A percentile compares a stretch with the other conserved stretches of the same genome.
These are phyloP conservation scores for Cyprinodon brontotheroides DNA, from an alignment of 2,113 vertebrate genomes.

Conservation along the genomic window DNA sequence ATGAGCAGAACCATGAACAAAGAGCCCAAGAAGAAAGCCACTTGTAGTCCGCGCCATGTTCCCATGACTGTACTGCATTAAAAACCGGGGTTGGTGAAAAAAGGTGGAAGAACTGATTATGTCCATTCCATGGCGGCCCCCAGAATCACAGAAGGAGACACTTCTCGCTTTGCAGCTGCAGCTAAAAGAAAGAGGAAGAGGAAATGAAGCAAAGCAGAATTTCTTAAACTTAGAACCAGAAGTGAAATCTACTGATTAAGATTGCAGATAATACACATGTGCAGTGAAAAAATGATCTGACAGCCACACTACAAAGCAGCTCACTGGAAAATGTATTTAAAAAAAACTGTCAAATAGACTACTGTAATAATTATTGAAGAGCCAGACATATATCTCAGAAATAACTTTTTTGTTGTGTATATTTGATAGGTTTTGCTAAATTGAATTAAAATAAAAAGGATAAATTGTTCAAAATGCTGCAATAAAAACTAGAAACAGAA, in stretches of 20 bases:
- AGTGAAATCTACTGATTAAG: background rate
- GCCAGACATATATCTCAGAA: too few relatives aligned
- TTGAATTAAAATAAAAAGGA: too few relatives aligned
- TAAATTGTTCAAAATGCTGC: too few relatives aligned
- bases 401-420: too few relatives aligned
- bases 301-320: background rate
- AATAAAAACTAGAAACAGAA: too few relatives aligned
- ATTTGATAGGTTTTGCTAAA: too few relatives aligned
- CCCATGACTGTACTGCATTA: slow-evolving; percentile 47
- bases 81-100: slow-evolving; percentile 20
- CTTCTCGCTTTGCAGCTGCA: slow-evolving; percentile 45
- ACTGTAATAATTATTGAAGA: too few relatives aligned
- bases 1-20: slow-evolving; percentile 71
- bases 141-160: slow-evolving; percentile 31
- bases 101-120: slow-evolving; percentile 42
- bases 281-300: background rate
- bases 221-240: too few relatives aligned
- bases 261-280: too few relatives aligned
- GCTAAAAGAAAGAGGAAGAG: slow-evolving; percentile 50
- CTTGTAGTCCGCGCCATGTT: slow-evolving; percentile 53
- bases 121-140: slow-evolving; percentile 47
- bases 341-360: background rate
- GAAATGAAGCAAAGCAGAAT: background rate
- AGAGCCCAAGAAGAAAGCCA: slow-evolving; percentile 67
- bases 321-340: background rate